Base-by-base conservation (phyloP, 2,888 invertebrate species). In the Ennomos quercinarius region DNA sequence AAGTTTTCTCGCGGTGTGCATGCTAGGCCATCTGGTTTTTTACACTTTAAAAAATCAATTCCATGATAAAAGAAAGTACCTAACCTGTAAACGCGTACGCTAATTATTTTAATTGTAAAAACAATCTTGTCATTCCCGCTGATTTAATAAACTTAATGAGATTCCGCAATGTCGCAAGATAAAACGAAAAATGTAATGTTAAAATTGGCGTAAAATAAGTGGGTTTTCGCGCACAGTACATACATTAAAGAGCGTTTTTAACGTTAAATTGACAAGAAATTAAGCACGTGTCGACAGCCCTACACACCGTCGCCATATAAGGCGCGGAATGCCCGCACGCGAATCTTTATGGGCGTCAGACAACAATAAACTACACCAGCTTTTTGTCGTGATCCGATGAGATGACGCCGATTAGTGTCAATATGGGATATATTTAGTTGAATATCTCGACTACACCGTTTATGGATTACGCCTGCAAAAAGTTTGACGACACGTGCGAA, bases 301-400 rank as follows among this genome's bases (percentile, higher is more conserved):
- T 76, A 47, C 54, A 45, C 57, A 53, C 56, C 56, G 58, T 56
- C 57, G 58, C 74, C 71, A n/a, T 71, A 77, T 70, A 78, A 67
- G 74, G 76, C 61, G 44, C 57, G 69, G 70, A 74, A 76, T 77
- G 71, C 71, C 66, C 36, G 72, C 63, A 67, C 69, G 72, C 68
- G 67, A 61, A 72, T 74, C 71, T 81, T 83, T 78, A 80, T 72
- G 76, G 76, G 75, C 62, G 51, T 59, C 66, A 71, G 75, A 75
- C 76, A 71, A 80, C 79, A 80, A 84, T 86, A 83, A 83, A 84
- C 73, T 76, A 76, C 70, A 67, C 72, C 2, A 45, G 52, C 48
- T 59, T 61, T 65, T 65, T 57, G 65, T 50, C 54, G 42, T 53
- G 50, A 57, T 62, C 52, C 55, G 12, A 48, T 41, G 56, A 46